Evolutionary conservation across 2,888 invertebrate genomes (phyloP), one percentile per base, ranked within the genome.

Genomic region (Silvanus unidentatus): DNA sequence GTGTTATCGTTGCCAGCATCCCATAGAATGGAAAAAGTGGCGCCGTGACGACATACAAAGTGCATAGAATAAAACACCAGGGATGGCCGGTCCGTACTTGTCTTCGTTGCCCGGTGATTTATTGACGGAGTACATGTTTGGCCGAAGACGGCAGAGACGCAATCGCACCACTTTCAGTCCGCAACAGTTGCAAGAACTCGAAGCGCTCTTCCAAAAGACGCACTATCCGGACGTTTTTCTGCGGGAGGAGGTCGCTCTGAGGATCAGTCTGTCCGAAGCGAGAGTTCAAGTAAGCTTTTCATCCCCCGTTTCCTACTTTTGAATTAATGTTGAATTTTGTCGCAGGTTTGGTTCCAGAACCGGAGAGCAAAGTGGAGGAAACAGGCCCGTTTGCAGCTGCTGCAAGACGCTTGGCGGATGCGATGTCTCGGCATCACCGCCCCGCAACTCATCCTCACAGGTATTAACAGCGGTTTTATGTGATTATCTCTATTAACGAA

Each of bases 301-400:
- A n/a, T n/a, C n/a, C n/a, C n/a, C n/a, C 4, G 3, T n/a, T n/a
- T n/a, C n/a, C n/a, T n/a, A n/a, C n/a, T n/a, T n/a, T n/a, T n/a
- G n/a, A n/a, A n/a, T n/a, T n/a, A n/a, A n/a, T n/a, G n/a, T n/a
- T n/a, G n/a, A n/a, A n/a, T n/a, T n/a, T n/a, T n/a, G n/a, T n/a
- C n/a, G n/a, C n/a, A 89, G 89, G 91, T 91, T 14, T 91, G 91
- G 91, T 92, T 92, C 72, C 92, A 92, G 76, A 92, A 92, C 68
- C 78, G 92, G 34, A 77, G 92, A 41, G 92, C 92, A 3, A 92
- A 92, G 70, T 92, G 92, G 92, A 79, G 92, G 12, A 92, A 92
- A 66, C 90, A 91, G 64, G 90, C 91, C 1, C 78, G 91, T 1
- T 74, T 92, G 47, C 91, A 91, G 63, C 74, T 92, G 41, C 74